Base-by-base conservation (phyloP, 2,113 vertebrate species). In the Pleuronectes platessa region DNA sequence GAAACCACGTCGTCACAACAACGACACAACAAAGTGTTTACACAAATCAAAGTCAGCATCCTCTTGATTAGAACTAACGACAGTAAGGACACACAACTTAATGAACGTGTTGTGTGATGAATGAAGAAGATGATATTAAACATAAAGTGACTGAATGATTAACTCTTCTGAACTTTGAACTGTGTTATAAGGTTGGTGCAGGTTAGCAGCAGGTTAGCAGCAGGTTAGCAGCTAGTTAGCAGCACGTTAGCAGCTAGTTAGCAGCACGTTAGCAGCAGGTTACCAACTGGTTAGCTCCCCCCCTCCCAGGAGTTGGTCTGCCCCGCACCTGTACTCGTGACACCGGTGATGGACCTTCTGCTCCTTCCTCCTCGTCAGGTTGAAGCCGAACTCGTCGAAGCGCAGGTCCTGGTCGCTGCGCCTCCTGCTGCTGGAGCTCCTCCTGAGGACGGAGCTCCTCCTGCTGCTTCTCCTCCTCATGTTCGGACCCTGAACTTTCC, bases 321-420 rank as follows among this genome's bases (percentile, higher is more conserved):
- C 1, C 51, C 18, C 51, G 51, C 85, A 94, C 93, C 93, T 94
- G 91, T 94, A 95, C 0, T 91, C 82, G 49, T 94, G 92, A 73
- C 78, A 86, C 71, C 92, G 75, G 60, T 92, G 90, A 59, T 88
- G 84, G 68, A 89, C 51, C 82, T 92, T 93, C 37, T 84, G 83
- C 5, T 89, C 84, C 45, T 85, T 93, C 59, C 84, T 89, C 71
- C 92, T 93, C 8, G 26, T 72, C 0, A 92, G 1, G 18, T 91
- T 89, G 53, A 95, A 95, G 56, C 93, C 90, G 79, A 93, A 92
- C n/a, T 93, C 91, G 54, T 91, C 92, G 26, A 91, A 92, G 4
- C 49, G 45, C 67, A 75, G 55, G 67, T 47, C 90, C 24, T 24
- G 24, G 11, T 92, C 92, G 61, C 82, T 88, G 3, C 89, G 81